Percentiles rank a stretch among this genome's conserved stretches.
Evolutionary conservation across 2,113 vertebrate species (phyloP).

Genomic region (Salvator merianae): DNA sequence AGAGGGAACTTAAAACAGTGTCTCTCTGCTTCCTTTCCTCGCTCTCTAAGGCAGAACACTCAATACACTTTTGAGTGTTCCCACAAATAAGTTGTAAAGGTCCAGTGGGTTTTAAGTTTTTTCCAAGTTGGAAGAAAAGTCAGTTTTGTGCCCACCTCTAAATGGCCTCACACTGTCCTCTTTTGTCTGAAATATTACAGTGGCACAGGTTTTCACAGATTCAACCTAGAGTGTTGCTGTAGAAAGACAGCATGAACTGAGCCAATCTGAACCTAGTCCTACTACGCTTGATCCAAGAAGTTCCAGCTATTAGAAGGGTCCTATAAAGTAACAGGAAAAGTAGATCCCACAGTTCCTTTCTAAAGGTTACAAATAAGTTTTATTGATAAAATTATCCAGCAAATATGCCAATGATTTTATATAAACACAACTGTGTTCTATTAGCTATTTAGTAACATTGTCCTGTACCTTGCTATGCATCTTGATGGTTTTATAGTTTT

Average conservation of each 20-base stretch:
- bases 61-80: no score
- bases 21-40: no score
- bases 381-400: not conserved
- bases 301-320: not conserved
- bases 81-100: no score
- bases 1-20: no score
- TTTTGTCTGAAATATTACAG: not conserved
- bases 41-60: no score
- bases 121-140: no score
- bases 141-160: not conserved
- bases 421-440: conserved; percentile 26
- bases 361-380: not conserved
- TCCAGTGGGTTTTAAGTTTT: no score
- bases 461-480: no score
- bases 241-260: not conserved
- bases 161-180: not conserved
- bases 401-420: not conserved
- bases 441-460: not conserved
- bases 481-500: no score
- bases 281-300: not conserved
- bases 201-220: not conserved
- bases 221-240: not conserved
- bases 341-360: not conserved
- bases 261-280: not conserved
- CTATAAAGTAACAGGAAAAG: not conserved